Evolutionary conservation across 1,140 invertebrate genomes (phyloP).

Genomic region (Drosophila subobscura): DNA sequence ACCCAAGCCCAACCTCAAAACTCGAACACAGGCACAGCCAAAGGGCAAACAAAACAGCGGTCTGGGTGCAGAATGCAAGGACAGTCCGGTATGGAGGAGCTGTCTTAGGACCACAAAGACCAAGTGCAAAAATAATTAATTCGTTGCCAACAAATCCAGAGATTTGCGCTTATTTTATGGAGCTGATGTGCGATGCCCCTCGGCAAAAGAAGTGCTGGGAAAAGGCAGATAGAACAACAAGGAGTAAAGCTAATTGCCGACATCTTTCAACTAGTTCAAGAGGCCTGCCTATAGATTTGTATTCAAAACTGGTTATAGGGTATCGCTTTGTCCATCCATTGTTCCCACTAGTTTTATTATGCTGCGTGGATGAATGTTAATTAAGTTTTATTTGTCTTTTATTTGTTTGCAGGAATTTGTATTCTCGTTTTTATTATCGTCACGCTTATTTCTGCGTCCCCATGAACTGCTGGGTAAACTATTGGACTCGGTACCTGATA

Average conservation of each 20-base stretch:
- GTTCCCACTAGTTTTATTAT: not conserved
- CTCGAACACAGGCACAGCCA: constrained; percentile 16
- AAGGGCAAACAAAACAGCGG: constrained; percentile 13
- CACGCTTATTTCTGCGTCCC: constrained; percentile 81
- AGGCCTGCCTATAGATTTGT: too few relatives aligned
- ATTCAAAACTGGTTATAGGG: too few relatives aligned
- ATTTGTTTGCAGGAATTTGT: constrained; percentile 75
- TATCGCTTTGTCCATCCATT: too few relatives aligned
- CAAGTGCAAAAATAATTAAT: constrained; percentile 72
- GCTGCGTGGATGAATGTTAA: not conserved
- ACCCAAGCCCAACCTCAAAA: not conserved
- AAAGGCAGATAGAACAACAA: constrained; percentile 7
- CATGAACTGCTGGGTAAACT: constrained; percentile 82
- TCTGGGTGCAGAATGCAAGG: constrained; percentile 15
- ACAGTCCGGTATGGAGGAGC: constrained; percentile 16
- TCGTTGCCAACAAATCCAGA: constrained; percentile 59
- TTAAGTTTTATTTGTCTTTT: constrained; percentile 1
- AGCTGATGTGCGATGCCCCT: constrained; percentile 44
- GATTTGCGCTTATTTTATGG: constrained; percentile 60
- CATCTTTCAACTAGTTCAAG: constrained; percentile 3
- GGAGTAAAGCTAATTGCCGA: constrained; percentile 33
- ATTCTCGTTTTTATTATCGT: constrained; percentile 82
- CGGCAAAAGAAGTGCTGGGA: constrained; percentile 17
- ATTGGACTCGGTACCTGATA: constrained; percentile 77
- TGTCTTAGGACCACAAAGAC: constrained; percentile 30